A percentile compares a stretch with the other conserved stretches of the same genome.
phyloP scores from a whole-genome alignment of 2,888 invertebrate genomes.

The Epirrita christyi region DNA sequence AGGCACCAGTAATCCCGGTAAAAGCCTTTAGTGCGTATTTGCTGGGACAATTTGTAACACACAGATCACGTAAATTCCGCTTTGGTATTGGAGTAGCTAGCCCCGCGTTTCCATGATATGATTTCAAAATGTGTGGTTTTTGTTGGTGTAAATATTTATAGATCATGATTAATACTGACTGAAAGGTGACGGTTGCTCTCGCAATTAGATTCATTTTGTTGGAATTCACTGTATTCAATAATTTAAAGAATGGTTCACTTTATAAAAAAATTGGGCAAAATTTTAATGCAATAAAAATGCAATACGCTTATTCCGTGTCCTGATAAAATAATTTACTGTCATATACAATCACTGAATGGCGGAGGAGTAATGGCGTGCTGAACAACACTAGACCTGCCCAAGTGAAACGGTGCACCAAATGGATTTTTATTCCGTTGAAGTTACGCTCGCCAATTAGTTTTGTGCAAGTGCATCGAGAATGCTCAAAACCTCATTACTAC shows the following conservation, averaged over 20 bases:
- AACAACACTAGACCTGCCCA: slow-evolving; percentile 49
- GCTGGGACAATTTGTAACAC: slow-evolving; percentile 36
- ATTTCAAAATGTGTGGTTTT: neutral
- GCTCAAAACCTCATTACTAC: slow-evolving; percentile 62
- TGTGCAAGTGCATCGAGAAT: slow-evolving; percentile 71
- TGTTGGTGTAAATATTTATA: neutral
- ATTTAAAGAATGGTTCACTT: neutral
- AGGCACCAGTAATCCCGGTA: slow-evolving; percentile 58
- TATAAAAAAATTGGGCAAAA: neutral
- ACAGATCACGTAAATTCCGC: slow-evolving; percentile 13
- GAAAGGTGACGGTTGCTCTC: neutral
- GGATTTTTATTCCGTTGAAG: slow-evolving; percentile 71
- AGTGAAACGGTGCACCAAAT: slow-evolving; percentile 61
- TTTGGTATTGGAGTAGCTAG: slow-evolving; percentile 2
- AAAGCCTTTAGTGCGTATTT: slow-evolving; percentile 37
- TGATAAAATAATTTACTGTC: slow-evolving; percentile 32
- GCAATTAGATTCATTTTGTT: neutral
- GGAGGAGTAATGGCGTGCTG: slow-evolving; percentile 23
- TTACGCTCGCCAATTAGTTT: slow-evolving; percentile 72
- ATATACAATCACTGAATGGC: slow-evolving; percentile 21
- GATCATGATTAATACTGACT: neutral
- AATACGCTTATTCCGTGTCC: slow-evolving; percentile 10
- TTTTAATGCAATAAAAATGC: slow-evolving; percentile 6
- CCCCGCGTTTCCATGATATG: neutral
- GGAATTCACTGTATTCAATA: slow-evolving; percentile 1